These are phyloP conservation scores for Panulirus ornatus DNA, from an alignment of 1,140 invertebrate genomes.

Conservation along the genomic window DNA sequence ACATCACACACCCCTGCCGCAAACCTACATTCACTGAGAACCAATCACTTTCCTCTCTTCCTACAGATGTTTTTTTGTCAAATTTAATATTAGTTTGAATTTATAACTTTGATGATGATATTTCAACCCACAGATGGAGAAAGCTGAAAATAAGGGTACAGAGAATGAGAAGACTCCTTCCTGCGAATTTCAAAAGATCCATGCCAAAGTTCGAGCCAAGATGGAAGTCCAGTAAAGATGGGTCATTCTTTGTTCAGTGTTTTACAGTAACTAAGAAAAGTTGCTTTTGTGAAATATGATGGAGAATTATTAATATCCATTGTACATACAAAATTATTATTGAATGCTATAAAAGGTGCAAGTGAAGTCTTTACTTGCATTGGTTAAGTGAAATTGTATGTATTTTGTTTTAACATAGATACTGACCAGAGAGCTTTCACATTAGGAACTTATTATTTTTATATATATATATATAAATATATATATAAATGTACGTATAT, in stretches of 20 bases:
- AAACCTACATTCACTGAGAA: too few species aligned
- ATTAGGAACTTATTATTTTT: slow-evolving; percentile 53
- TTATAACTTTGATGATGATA: neutral
- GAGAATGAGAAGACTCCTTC: slow-evolving; percentile 75
- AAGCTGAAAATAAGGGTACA: slow-evolving; percentile 38
- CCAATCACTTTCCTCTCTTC: too few species aligned
- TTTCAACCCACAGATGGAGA: slow-evolving; percentile 48
- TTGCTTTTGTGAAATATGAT: slow-evolving; percentile 4
- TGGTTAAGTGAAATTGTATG: neutral
- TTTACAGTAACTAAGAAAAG: neutral
- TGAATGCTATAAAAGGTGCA: neutral
- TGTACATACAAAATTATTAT: neutral
- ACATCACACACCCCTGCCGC: too few species aligned
- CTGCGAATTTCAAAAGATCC: slow-evolving; percentile 78
- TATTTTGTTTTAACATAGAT: neutral
- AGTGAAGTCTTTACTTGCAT: neutral
- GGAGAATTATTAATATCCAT: neutral
- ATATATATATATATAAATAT: slow-evolving; percentile 52
- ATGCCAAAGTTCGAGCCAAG: slow-evolving; percentile 79
- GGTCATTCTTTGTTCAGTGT: neutral
- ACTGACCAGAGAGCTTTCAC: slow-evolving; percentile 66
- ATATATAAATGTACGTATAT: slow-evolving; percentile 37
- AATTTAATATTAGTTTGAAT: neutral
- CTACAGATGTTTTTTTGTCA: too few species aligned
- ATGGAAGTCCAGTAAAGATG: slow-evolving; percentile 64